These are phyloP conservation scores for Pseudobourletiella spinata DNA, from an alignment of 1,140 invertebrate genomes.

Conservation along the genomic window DNA sequence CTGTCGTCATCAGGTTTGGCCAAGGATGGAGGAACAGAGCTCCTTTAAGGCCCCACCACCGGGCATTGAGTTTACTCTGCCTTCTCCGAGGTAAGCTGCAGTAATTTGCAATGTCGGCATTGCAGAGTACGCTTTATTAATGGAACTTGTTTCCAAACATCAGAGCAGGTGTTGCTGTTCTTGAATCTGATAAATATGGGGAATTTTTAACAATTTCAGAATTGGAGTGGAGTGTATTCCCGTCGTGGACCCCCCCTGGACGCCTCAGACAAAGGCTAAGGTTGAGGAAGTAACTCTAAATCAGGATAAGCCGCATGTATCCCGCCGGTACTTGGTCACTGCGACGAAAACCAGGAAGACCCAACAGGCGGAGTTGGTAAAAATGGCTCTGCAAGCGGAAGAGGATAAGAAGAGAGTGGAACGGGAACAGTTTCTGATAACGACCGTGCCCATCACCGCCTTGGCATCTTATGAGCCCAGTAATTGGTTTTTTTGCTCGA, in stretches of 20 bases:
- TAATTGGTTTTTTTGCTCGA: too few species aligned
- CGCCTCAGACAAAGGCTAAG: constrained; percentile 93
- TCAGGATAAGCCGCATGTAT: constrained; percentile 47
- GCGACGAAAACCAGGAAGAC: constrained; percentile 97
- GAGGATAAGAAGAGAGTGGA: constrained; percentile 90
- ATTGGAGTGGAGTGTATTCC: constrained; percentile 90
- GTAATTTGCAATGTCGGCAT: not conserved
- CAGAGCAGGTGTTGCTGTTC: not conserved
- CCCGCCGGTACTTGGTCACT: constrained; percentile 87
- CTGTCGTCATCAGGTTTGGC: constrained; percentile 96
- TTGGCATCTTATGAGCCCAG: constrained; percentile 95
- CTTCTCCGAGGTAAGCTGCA: constrained; percentile 63
- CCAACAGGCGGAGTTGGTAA: constrained; percentile 95
- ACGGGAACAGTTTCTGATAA: constrained; percentile 90
- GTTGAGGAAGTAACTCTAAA: constrained; percentile 98
- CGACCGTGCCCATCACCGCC: constrained; percentile 89
- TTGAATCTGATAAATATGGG: constrained; percentile 44
- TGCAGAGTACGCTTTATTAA: not conserved
- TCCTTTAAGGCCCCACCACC: constrained; percentile 96
- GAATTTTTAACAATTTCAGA: too few species aligned
- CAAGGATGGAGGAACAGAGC: constrained; percentile 91
- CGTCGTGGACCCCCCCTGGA: constrained; percentile 97
- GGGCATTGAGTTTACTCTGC: constrained; percentile 96
- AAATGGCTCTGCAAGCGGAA: constrained; percentile 85
- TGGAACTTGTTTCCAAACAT: not conserved